Evolutionary conservation across 2,113 vertebrate species (phyloP).

Genomic region (Castor canadensis): DNA sequence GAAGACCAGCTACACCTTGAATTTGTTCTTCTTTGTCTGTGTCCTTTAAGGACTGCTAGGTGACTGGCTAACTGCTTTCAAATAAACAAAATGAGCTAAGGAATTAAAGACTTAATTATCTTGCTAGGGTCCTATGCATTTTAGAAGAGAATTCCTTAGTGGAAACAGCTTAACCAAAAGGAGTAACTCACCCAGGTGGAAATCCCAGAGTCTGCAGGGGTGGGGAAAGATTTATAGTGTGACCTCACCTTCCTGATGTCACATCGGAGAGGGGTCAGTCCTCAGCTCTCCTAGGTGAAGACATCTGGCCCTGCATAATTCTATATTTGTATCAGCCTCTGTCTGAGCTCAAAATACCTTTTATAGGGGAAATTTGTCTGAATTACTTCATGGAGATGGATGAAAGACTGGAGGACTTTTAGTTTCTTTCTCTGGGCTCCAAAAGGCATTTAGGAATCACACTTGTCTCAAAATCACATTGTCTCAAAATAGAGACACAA

Average conservation of each 20-base stretch:
- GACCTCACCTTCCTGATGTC: neutral
- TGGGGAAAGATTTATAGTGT: neutral
- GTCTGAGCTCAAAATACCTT: neutral
- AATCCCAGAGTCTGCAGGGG: neutral
- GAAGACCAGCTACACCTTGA: neutral
- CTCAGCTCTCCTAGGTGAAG: neutral
- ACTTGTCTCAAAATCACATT: neutral
- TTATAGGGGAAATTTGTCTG: neutral
- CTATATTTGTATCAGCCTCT: neutral
- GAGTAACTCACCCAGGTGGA: neutral
- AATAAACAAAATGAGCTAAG: neutral
- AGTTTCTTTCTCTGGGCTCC: conserved; percentile 26
- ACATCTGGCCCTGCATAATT: neutral
- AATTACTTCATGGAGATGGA: neutral
- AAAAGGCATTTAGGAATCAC: conserved; percentile 16
- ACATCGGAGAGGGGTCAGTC: neutral
- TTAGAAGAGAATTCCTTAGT: conserved; percentile 12
- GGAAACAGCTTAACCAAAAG: neutral
- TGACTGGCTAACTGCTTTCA: neutral
- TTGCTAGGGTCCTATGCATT: neutral
- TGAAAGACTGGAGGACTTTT: neutral
- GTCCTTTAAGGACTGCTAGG: neutral
- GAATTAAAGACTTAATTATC: neutral
- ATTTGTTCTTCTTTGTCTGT: neutral
- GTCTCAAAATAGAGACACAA: conserved; percentile 39